Base-by-base conservation (phyloP, 2,113 vertebrate species). In the Brachyhypopomus occidentalis region DNA sequence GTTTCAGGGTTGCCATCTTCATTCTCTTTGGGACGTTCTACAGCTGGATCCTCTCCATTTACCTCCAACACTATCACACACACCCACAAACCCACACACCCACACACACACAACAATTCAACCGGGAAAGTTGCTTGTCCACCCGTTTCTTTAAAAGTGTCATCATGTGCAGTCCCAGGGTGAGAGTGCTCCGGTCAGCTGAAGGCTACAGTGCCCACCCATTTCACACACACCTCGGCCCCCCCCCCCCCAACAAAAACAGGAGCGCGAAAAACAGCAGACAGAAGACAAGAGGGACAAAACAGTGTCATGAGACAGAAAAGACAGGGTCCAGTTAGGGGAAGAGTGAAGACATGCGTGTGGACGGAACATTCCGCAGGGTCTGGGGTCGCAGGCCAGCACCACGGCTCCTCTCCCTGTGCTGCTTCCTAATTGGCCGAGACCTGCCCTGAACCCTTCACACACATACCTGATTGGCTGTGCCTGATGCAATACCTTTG, bases 51-150 rank as follows among this genome's bases (percentile, higher is more conserved):
- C 69, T 85, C 83, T 73, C 91, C 91, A 74, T 92, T 92, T 75
- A 91, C 83, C 55, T 94, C 88, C 79, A 94, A 80, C 85, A 92
- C 96, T 98, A 85, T 72, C 20, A 56, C 48, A 34, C 20, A 34
- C 22, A 71, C 55, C 70, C 23, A 81, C 20, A 11, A 19, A 83
- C 38, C 16, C 19, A 59, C 5, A 74, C 19, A 69, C 5, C 72
- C 3, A 72, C 45, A 72, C 59, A 73, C 56, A 67, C 8, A 67
- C 27, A 74, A 16, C 48, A 66, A 48, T 72, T 27, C 55, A 52
- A 34, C 4, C 34, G 30, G 20, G 23, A 75, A 77, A 41, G 27
- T 25, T 71, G 19, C 12, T 64, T 67, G 58, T 64, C 64, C 64
- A 67, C 30, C 36, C 48, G 80, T n/a, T 52, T 84, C 38, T 63